Evolutionary conservation across 2,888 invertebrate genomes (phyloP).

Genomic region (Saturnia pavonia): DNA sequence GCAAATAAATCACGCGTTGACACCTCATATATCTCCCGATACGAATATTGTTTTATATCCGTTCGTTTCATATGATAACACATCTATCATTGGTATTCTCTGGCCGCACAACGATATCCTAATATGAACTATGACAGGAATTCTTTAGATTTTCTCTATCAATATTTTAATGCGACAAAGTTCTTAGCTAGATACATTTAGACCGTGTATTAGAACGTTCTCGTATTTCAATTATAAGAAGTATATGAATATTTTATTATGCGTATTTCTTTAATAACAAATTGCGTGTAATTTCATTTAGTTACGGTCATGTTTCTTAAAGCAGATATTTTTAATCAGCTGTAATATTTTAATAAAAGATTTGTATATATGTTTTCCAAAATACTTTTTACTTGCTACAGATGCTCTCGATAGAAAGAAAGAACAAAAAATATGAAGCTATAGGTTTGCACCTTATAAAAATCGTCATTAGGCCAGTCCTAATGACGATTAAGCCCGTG

Average conservation of each 20-base stretch:
- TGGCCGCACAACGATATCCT: conserved; percentile 33
- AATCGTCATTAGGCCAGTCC: no score
- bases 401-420: no score
- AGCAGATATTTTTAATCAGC: background rate
- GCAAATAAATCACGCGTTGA: conserved; percentile 68
- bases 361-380: background rate
- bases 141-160: conserved; percentile 28
- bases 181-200: conserved; percentile 18
- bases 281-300: conserved; percentile 28
- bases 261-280: conserved; percentile 30
- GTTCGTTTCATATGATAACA: conserved; percentile 41
- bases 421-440: no score
- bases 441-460: no score
- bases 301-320: conserved; percentile 22
- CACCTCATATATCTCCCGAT: conserved; percentile 68
- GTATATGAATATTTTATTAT: conserved; percentile 24
- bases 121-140: conserved; percentile 41
- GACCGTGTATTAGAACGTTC: conserved; percentile 24
- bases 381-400: background rate
- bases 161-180: conserved; percentile 29
- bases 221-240: conserved; percentile 17
- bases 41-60: conserved; percentile 57
- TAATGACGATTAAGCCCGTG: no score
- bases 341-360: background rate
- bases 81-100: conserved; percentile 49